phyloP scores from a whole-genome alignment of 2,888 invertebrate genomes.

The Endomychus coccineus region DNA sequence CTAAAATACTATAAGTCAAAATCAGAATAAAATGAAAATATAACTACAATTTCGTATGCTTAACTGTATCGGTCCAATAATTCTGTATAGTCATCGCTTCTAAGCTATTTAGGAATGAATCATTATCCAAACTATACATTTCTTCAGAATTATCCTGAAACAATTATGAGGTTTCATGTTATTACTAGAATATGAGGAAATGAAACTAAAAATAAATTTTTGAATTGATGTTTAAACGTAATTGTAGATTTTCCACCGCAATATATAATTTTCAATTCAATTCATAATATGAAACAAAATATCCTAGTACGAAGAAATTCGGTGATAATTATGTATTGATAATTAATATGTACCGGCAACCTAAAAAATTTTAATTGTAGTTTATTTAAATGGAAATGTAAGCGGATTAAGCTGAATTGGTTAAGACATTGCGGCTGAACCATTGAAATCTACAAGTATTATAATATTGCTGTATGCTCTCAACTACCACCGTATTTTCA shows the following conservation, averaged over 20 bases:
- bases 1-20: constrained; percentile 36
- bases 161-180: constrained; percentile 14
- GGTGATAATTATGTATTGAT: too few species aligned
- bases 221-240: too few species aligned
- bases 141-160: constrained; percentile 87
- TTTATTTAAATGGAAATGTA: too few species aligned
- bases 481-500: too few species aligned
- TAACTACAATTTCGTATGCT: constrained; percentile 74
- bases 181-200: too few species aligned
- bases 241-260: constrained; percentile 5
- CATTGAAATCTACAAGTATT: too few species aligned
- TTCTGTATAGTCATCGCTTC: constrained; percentile 93
- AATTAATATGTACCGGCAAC: too few species aligned
- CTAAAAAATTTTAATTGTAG: too few species aligned
- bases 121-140: constrained; percentile 91
- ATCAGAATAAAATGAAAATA: not conserved
- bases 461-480: too few species aligned
- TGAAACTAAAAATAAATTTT: not conserved
- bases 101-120: constrained; percentile 85
- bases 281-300: constrained; percentile 1
- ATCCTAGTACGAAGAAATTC: too few species aligned
- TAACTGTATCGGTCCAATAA: constrained; percentile 88
- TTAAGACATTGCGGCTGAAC: too few species aligned
- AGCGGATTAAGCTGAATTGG: too few species aligned
- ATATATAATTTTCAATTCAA: constrained; percentile 9